These are phyloP conservation scores for Miltochrista miniata DNA, from an alignment of 2,888 invertebrate species.

Conservation along the genomic window DNA sequence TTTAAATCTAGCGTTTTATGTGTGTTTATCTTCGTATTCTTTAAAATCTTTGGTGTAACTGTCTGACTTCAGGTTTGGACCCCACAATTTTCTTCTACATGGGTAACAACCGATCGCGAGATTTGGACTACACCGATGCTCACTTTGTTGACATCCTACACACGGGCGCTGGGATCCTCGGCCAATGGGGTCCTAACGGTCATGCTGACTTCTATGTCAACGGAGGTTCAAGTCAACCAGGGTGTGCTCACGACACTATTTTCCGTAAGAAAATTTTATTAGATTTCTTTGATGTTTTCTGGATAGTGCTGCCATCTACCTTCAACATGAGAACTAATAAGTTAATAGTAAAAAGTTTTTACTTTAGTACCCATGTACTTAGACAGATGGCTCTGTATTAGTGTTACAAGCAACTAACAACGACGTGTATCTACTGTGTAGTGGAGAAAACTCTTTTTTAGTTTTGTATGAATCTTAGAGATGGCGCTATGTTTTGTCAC, in stretches of 20 bases:
- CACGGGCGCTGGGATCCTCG: slow-evolving; percentile 93
- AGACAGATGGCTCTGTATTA: neutral
- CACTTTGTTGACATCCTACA: slow-evolving; percentile 92
- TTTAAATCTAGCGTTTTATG: too few relatives aligned
- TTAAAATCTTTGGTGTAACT: too few relatives aligned
- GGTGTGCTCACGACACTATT: slow-evolving; percentile 91
- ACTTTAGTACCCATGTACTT: neutral
- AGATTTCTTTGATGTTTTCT: too few relatives aligned
- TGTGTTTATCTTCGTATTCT: too few relatives aligned
- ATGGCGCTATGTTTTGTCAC: slow-evolving; percentile 11
- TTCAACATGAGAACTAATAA: neutral
- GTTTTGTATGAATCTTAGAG: slow-evolving; percentile 12
- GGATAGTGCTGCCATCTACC: neutral
- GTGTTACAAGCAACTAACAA: neutral
- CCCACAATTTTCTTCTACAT: slow-evolving; percentile 94
- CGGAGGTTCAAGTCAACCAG: slow-evolving; percentile 94
- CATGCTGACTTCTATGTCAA: slow-evolving; percentile 96
- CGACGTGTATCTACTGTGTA: neutral
- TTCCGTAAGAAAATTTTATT: slow-evolving; percentile 86
- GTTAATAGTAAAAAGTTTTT: neutral
- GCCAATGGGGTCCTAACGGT: slow-evolving; percentile 95
- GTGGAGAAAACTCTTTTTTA: too few relatives aligned
- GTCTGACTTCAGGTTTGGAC: slow-evolving; percentile 85
- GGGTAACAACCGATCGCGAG: slow-evolving; percentile 90
- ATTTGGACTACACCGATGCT: slow-evolving; percentile 91